Evolutionary conservation across 2,888 invertebrate species (phyloP).

Genomic region (Synanthedon vespiformis): DNA sequence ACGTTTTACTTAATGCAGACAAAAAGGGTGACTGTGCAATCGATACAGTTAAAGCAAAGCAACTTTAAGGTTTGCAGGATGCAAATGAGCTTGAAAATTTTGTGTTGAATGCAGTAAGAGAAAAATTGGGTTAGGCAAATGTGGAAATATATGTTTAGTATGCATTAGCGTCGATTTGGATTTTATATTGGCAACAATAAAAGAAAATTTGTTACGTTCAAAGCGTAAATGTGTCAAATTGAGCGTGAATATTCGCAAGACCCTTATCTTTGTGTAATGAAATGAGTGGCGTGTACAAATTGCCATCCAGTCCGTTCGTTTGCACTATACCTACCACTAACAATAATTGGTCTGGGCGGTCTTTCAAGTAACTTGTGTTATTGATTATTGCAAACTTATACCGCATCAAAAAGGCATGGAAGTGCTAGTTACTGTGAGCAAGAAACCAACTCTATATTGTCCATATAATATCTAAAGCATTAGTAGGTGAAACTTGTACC

Average conservation of each 20-base stretch:
- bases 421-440: too few species aligned
- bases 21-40: too few species aligned
- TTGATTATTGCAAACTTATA: not conserved
- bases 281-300: constrained; percentile 54
- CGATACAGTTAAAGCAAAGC: too few species aligned
- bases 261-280: constrained; percentile 57
- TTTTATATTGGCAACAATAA: not conserved
- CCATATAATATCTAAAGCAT: too few species aligned
- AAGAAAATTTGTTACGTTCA: not conserved
- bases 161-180: not conserved
- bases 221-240: constrained; percentile 10
- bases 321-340: constrained; percentile 26
- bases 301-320: constrained; percentile 21
- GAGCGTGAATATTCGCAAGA: constrained; percentile 31
- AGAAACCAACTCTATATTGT: too few species aligned
- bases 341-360: constrained; percentile 11
- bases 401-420: not conserved
- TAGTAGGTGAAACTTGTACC: too few species aligned
- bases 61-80: too few species aligned
- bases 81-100: too few species aligned
- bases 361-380: not conserved
- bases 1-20: too few species aligned
- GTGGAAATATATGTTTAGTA: too few species aligned
- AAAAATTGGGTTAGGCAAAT: too few species aligned
- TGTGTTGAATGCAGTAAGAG: too few species aligned